Base-by-base conservation (phyloP, 2,888 invertebrate species). In the Lasiommata megera region DNA sequence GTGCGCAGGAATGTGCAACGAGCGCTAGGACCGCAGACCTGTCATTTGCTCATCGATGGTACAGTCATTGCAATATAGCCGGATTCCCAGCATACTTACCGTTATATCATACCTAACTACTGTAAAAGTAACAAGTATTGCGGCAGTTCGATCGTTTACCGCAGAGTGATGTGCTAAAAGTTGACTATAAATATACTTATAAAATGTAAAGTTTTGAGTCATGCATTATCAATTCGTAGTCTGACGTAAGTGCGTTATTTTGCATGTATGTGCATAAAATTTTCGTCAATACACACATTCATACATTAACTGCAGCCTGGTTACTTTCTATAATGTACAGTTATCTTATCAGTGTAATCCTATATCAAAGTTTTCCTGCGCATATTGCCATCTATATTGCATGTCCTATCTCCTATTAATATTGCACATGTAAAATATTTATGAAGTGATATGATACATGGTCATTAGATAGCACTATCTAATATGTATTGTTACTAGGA, bases 1-100 rank as follows among this genome's bases (percentile, higher is more conserved):
- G 76, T 77, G 75, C 72, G 66, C 68, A 75, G 77, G 74, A 78
- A 80, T 79, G 78, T 79, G 73, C 74, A 77, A 80, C 80, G 77
- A 70, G 65, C 67, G 67, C 61, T 65, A 59, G 67, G 67, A 66
- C 65, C 66, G 65, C 62, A 68, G 66, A 68, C 64, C 67, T 68
- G 67, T 67, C 68, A 66, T 64, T 64, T 65, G 63, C 58, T 66
- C 60, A 58, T 55, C 64, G 54, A 60, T 65, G 55, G 56, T 63
- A 59, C 55, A 56, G n/a, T 23, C 41, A n/a, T 11, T 5, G 7
- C 36, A 1, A 54, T 67, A 67, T 63, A 61, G 63, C 62, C 61
- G 63, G 64, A 70, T 67, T 69, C 61, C 62, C 56, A 64, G 63
- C 62, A 64, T 66, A 64, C 54, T 64, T 66, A 65, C 68, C 65